These are phyloP conservation scores for Deroplatys truncata DNA, from an alignment of 2,888 invertebrate genomes.

Conservation along the genomic window DNA sequence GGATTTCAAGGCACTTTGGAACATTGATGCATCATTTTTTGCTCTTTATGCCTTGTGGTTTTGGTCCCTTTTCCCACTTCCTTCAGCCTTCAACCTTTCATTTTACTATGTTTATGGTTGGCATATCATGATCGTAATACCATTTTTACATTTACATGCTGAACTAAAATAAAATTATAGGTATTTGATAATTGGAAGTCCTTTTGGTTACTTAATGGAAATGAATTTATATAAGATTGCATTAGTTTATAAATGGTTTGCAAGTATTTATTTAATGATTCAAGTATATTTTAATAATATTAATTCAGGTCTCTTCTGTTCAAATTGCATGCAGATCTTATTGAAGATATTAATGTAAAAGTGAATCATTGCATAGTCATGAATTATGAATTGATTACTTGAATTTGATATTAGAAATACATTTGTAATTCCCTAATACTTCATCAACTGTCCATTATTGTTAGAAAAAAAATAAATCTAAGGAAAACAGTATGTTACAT, in stretches of 20 bases:
- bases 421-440: background rate
- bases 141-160: no score
- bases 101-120: no score
- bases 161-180: background rate
- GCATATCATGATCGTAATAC: no score
- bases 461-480: background rate
- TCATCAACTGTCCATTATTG: background rate
- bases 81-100: no score
- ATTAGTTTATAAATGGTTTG: background rate
- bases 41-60: no score
- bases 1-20: no score
- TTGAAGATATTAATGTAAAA: background rate
- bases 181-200: background rate
- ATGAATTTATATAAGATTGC: background rate
- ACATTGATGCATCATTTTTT: no score
- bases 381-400: background rate
- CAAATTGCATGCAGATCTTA: background rate
- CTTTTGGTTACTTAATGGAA: background rate
- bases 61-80: no score
- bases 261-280: background rate
- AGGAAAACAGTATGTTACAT: no score
- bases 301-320: background rate
- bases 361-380: background rate
- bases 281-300: background rate
- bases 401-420: background rate